Conservation (phyloP, 2,888 invertebrate species). For the Dastarcus helophoroides region DNA sequence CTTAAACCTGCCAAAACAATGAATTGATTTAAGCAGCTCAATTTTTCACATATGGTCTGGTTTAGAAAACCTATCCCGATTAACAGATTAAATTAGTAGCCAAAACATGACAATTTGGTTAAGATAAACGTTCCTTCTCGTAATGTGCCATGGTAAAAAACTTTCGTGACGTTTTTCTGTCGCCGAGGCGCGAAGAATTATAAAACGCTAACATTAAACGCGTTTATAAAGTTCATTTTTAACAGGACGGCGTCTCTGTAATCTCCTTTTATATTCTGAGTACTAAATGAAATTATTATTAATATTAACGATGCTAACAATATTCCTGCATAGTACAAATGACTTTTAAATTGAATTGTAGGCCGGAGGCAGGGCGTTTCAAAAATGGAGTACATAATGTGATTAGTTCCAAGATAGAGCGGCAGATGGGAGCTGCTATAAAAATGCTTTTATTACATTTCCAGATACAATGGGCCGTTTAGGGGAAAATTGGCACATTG, state of each 20-base stretch:
- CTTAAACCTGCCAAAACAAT: too few relatives aligned
- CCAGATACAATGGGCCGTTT: constrained; percentile 33
- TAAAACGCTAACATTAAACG: constrained; percentile 27
- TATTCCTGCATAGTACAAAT: constrained; percentile 46
- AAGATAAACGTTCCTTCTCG: too few relatives aligned
- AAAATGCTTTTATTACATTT: constrained; percentile 36
- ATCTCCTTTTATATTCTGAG: constrained; percentile 28
- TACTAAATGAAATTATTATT: constrained; percentile 38
- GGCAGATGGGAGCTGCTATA: constrained; percentile 37
- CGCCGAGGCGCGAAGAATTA: constrained; percentile 28
- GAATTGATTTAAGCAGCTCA: too few relatives aligned
- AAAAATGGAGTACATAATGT: constrained; percentile 57
- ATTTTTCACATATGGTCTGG: too few relatives aligned
- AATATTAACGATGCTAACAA: constrained; percentile 39
- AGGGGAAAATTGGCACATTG: constrained; percentile 36
- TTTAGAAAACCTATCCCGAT: too few relatives aligned
- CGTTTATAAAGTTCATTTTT: constrained; percentile 28
- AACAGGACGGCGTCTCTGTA: constrained; percentile 17
- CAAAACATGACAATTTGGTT: too few relatives aligned
- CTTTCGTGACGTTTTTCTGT: too few relatives aligned
- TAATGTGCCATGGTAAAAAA: too few relatives aligned
- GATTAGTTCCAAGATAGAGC: constrained; percentile 45
- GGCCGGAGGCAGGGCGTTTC: constrained; percentile 36
- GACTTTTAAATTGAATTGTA: constrained; percentile 58
- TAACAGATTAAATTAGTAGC: too few relatives aligned